A percentile compares a stretch with the other conserved stretches of the same genome.
phyloP scores from a whole-genome alignment of 2,888 invertebrate genomes.

The Eumerus sabulonum region DNA sequence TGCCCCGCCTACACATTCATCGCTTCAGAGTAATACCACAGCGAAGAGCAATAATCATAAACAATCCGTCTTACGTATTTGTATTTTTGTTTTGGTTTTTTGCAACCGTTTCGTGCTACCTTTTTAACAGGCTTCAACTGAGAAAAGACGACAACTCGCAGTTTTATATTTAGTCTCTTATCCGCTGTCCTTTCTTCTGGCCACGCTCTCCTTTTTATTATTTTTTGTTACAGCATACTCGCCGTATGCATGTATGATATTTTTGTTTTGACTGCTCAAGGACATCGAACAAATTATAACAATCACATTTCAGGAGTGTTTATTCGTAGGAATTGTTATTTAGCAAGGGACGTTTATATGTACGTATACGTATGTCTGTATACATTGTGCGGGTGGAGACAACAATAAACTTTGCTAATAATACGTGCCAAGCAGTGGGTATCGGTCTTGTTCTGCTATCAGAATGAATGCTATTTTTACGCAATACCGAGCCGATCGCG shows the following conservation, averaged over 20 bases:
- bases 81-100: slow-evolving; percentile 2
- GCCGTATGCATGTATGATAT: no score
- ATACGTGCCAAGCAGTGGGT: neutral
- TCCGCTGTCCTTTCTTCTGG: neutral
- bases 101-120: slow-evolving; percentile 10
- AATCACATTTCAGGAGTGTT: slow-evolving; percentile 29
- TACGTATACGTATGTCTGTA: slow-evolving; percentile 13
- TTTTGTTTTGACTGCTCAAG: slow-evolving; percentile 18
- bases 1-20: slow-evolving; percentile 35
- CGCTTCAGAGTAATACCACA: slow-evolving; percentile 8
- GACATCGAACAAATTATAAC: slow-evolving; percentile 34
- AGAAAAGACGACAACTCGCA: slow-evolving; percentile 4
- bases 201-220: neutral
- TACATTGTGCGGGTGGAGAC: slow-evolving; percentile 14
- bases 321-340: slow-evolving; percentile 37
- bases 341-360: slow-evolving; percentile 31
- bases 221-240: no score
- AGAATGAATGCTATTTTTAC: slow-evolving; percentile 21
- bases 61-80: slow-evolving; percentile 1
- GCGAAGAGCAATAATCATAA: slow-evolving; percentile 32
- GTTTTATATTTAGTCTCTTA: slow-evolving; percentile 14
- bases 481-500: neutral
- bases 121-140: neutral
- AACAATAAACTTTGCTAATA: slow-evolving; percentile 15
- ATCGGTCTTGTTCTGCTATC: slow-evolving; percentile 6